These are phyloP conservation scores for Vandiemenella viatica DNA, from an alignment of 2,888 invertebrate genomes.

Conservation along the genomic window DNA sequence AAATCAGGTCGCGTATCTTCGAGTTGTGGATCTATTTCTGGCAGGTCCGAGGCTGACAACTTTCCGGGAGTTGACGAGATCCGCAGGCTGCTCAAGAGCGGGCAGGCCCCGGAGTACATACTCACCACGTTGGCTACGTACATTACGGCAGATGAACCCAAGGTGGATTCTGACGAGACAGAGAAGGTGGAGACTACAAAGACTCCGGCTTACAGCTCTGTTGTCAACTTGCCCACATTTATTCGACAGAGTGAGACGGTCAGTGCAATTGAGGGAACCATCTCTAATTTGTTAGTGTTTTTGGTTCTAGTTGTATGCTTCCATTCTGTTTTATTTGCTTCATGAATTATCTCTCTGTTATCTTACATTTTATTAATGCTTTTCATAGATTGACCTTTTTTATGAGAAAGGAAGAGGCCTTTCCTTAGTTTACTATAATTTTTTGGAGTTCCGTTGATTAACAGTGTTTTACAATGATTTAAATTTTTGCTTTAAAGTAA, in stretches of 20 bases:
- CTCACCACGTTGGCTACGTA: conserved; percentile 45
- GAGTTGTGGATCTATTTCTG: conserved; percentile 35
- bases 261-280: too few relatives aligned
- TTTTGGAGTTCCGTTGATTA: too few relatives aligned
- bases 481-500: too few relatives aligned
- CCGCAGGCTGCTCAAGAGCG: conserved; percentile 51
- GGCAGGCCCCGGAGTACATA: conserved; percentile 48
- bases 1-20: conserved; percentile 38
- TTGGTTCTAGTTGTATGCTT: too few relatives aligned
- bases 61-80: conserved; percentile 51
- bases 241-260: conserved; percentile 53
- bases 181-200: neutral
- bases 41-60: conserved; percentile 34
- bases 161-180: conserved; percentile 25
- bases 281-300: too few relatives aligned
- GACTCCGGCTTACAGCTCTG: conserved; percentile 34
- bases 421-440: too few relatives aligned
- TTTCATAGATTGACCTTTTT: too few relatives aligned
- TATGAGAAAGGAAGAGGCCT: too few relatives aligned
- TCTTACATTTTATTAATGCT: too few relatives aligned
- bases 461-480: too few relatives aligned
- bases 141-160: conserved; percentile 26
- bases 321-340: too few relatives aligned
- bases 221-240: conserved; percentile 60
- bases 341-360: too few relatives aligned